Evolutionary conservation across 2,113 vertebrate species (phyloP).

Genomic region (Morphnarchus princeps): DNA sequence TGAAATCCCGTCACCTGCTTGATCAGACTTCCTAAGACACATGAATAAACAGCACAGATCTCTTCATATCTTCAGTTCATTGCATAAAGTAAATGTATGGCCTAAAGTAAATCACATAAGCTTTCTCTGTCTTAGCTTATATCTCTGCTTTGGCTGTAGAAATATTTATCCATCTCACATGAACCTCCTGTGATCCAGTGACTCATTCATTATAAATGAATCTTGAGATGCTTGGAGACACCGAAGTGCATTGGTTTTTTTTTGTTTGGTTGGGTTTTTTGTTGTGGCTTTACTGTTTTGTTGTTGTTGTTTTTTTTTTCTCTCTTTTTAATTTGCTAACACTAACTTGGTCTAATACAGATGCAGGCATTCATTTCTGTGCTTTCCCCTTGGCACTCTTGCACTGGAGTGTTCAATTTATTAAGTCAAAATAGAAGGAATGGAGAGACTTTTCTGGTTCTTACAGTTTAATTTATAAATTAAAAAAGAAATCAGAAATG

Average conservation of each 20-base stretch:
- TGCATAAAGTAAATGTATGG: not conserved
- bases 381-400: not conserved
- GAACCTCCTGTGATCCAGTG: not conserved
- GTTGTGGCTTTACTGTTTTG: not conserved
- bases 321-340: not conserved
- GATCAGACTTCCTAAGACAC: not conserved
- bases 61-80: not conserved
- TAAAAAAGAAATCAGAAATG: not conserved
- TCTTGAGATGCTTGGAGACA: not conserved
- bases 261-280: not conserved
- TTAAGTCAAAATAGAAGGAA: not conserved
- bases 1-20: not conserved
- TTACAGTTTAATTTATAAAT: not conserved
- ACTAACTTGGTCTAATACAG: not conserved
- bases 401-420: not conserved
- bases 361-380: not conserved
- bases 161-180: not conserved
- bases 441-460: not conserved
- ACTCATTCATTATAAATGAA: constrained; percentile 5
- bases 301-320: too few species aligned
- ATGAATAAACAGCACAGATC: not conserved
- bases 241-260: not conserved
- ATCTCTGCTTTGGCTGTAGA: not conserved
- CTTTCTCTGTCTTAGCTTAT: not conserved
- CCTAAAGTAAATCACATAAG: not conserved